phyloP scores from a whole-genome alignment of 2,888 invertebrate genomes.

The Malacosoma neustria region DNA sequence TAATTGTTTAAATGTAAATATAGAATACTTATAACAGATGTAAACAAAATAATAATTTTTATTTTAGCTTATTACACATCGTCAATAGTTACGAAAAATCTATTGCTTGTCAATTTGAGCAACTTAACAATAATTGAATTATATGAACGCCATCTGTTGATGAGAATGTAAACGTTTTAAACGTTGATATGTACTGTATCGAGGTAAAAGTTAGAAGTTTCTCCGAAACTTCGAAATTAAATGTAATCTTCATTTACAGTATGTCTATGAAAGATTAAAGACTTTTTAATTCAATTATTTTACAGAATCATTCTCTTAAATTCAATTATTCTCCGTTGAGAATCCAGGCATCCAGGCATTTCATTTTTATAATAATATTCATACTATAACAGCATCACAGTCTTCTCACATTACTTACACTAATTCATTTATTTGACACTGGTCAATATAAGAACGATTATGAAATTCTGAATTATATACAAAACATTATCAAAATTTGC shows the following conservation, averaged over 20 bases:
- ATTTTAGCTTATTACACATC: too few species aligned
- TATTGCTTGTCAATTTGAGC: slow-evolving; percentile 60
- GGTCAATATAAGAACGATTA: slow-evolving; percentile 6
- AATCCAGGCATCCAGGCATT: slow-evolving; percentile 30
- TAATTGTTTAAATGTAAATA: too few species aligned
- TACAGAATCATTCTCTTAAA: background rate
- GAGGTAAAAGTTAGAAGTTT: slow-evolving; percentile 25
- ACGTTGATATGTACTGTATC: slow-evolving; percentile 44
- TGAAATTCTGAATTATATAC: background rate
- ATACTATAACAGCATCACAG: slow-evolving; percentile 64
- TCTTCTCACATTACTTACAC: slow-evolving; percentile 62
- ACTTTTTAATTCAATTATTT: slow-evolving; percentile 17
- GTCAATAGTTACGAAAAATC: slow-evolving; percentile 10
- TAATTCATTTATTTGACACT: slow-evolving; percentile 30
- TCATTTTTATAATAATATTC: slow-evolving; percentile 41
- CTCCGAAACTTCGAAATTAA: slow-evolving; percentile 23
- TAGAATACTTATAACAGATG: too few species aligned
- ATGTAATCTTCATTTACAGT: slow-evolving; percentile 13
- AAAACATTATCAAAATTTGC: background rate
- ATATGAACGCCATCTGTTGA: slow-evolving; percentile 4
- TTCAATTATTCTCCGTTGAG: too few species aligned
- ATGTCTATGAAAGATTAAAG: slow-evolving; percentile 18
- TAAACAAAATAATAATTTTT: too few species aligned
- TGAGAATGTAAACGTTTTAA: slow-evolving; percentile 23
- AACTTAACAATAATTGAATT: slow-evolving; percentile 31